Evolutionary conservation across 1,140 invertebrate species (phyloP).

Genomic region (Eriocheir sinensis): DNA sequence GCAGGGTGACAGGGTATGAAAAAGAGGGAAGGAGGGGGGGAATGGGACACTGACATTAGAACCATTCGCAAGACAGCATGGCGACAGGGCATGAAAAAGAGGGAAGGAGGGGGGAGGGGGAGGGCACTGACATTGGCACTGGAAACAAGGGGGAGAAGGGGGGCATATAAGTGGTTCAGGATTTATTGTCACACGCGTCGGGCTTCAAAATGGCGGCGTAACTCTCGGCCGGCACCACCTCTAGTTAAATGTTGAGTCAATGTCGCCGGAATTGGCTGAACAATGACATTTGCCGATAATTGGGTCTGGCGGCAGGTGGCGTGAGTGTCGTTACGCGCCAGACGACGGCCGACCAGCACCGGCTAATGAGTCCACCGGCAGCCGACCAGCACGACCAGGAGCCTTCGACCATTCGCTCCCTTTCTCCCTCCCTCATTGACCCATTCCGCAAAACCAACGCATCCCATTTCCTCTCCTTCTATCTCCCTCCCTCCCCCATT

Average conservation of each 20-base stretch:
- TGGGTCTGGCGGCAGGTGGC: constrained; percentile 31
- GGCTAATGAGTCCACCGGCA: neutral
- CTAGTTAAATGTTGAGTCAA: constrained; percentile 12
- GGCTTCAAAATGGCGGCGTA: neutral
- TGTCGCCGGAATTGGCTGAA: constrained; percentile 40
- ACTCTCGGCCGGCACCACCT: neutral
- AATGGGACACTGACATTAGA: neutral
- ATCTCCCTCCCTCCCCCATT: neutral
- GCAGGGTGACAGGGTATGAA: no score
- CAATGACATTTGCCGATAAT: constrained; percentile 56
- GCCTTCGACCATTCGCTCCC: neutral
- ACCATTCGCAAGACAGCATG: neutral
- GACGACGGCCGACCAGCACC: neutral
- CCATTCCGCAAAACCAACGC: neutral
- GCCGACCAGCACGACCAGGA: neutral
- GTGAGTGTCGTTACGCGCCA: neutral
- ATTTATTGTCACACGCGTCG: neutral
- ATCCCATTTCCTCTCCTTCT: neutral
- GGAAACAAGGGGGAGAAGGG: no score
- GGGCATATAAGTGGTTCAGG: neutral
- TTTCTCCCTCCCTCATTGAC: neutral
- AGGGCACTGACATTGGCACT: no score
- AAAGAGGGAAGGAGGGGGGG: neutral
- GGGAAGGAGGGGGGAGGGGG: neutral
- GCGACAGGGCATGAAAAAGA: neutral